Evolutionary conservation across 2,113 vertebrate genomes (phyloP).

Genomic region (Strix uralensis): DNA sequence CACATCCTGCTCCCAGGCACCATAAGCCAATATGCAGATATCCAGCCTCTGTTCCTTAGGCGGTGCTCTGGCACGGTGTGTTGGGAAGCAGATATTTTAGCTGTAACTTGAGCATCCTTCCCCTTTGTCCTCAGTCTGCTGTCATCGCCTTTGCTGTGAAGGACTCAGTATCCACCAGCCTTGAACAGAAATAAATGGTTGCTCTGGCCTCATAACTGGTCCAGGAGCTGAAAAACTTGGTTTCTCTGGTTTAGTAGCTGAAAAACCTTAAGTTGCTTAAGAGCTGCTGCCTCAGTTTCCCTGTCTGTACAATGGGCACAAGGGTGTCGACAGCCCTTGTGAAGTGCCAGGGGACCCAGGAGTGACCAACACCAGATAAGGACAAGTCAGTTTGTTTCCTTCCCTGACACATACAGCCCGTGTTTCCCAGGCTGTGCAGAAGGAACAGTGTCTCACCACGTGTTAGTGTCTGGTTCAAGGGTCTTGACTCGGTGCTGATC

Average conservation of each 20-base stretch:
- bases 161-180: neutral
- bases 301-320: neutral
- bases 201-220: neutral
- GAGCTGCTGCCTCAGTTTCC: neutral
- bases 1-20: neutral
- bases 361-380: neutral
- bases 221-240: neutral
- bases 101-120: neutral
- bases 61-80: neutral
- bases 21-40: neutral
- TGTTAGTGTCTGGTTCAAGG: accelerated
- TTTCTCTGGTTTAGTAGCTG: neutral
- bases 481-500: neutral
- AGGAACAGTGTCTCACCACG: neutral
- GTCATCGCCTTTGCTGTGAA: neutral
- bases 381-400: neutral
- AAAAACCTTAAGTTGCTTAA: neutral
- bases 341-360: neutral
- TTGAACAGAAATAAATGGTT: neutral
- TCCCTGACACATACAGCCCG: accelerated
- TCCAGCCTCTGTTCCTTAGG: neutral
- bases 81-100: neutral
- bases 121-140: accelerated
- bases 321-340: neutral
- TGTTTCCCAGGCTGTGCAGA: neutral